Percentiles rank a stretch among this genome's conserved stretches.
These are phyloP conservation scores for Mamestra configurata DNA, from an alignment of 1,140 invertebrate genomes.

Conservation along the genomic window DNA sequence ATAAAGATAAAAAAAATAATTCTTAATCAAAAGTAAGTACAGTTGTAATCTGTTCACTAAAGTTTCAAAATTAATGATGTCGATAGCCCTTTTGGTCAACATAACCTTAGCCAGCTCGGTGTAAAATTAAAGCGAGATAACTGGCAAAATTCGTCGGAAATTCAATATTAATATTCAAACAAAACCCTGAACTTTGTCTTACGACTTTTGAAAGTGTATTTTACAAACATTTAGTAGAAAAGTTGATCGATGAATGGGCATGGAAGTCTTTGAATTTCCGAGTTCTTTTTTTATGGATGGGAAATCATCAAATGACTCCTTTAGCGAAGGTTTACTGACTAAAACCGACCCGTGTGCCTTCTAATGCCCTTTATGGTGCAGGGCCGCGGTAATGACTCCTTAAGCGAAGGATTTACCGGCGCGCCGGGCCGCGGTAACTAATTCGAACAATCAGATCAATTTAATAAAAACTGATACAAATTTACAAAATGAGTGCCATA, in stretches of 20 bases:
- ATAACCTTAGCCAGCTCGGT: background rate
- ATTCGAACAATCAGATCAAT: no score
- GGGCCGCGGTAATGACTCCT: no score
- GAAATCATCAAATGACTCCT: no score
- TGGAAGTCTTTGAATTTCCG: background rate
- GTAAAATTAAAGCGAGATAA: background rate
- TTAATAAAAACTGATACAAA: no score
- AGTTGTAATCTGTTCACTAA: background rate
- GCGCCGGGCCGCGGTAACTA: no score
- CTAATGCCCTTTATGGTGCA: no score
- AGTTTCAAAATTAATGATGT: background rate
- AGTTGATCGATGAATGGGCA: background rate
- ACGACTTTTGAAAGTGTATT: constrained; percentile 11
- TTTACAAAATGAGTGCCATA: no score
- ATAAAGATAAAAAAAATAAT: background rate
- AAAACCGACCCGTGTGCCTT: no score
- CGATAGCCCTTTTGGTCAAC: constrained; percentile 1
- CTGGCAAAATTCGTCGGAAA: background rate
- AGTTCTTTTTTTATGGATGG: background rate
- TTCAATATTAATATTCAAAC: constrained; percentile 31
- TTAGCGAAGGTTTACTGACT: no score
- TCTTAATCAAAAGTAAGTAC: background rate
- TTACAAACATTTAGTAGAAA: background rate
- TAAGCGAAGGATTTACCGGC: no score
- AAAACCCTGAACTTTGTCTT: constrained; percentile 21